A percentile compares a stretch with the other conserved stretches of the same genome.
phyloP scores from a whole-genome alignment of 2,888 invertebrate species.

The Odontocerum albicorne region DNA sequence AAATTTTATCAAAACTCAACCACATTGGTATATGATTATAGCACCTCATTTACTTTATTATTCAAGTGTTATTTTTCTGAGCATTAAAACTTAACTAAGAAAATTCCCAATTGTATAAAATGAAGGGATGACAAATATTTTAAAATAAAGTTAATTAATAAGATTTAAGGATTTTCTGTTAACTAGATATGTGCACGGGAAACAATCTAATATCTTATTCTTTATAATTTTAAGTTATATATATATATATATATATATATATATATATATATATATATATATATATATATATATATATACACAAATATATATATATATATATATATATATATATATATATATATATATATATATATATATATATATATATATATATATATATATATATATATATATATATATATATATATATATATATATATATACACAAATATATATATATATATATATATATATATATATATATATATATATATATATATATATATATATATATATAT shows the following conservation, averaged over 20 bases:
- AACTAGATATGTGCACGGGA: too few relatives aligned
- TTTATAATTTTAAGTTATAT: slow-evolving; percentile 7
- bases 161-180: too few relatives aligned
- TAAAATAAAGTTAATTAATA: too few relatives aligned
- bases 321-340: slow-evolving; percentile 28
- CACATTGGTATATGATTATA: too few relatives aligned
- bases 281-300: background rate
- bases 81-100: too few relatives aligned
- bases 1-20: too few relatives aligned
- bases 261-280: background rate
- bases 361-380: slow-evolving; percentile 30
- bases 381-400: slow-evolving; percentile 30
- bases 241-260: slow-evolving; percentile 24
- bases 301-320: slow-evolving; percentile 7
- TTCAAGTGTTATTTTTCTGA: too few relatives aligned
- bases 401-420: slow-evolving; percentile 30
- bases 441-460: slow-evolving; percentile 29
- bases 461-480: slow-evolving; percentile 31
- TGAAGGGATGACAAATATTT: too few relatives aligned
- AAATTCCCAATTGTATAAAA: too few relatives aligned
- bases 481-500: slow-evolving; percentile 31
- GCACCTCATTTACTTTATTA: too few relatives aligned
- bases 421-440: slow-evolving; percentile 29
- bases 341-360: slow-evolving; percentile 27
- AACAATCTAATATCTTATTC: too few relatives aligned